A percentile compares a stretch with the other conserved stretches of the same genome.
phyloP scores from a whole-genome alignment of 2,113 vertebrate species.

The Proteles cristata region DNA sequence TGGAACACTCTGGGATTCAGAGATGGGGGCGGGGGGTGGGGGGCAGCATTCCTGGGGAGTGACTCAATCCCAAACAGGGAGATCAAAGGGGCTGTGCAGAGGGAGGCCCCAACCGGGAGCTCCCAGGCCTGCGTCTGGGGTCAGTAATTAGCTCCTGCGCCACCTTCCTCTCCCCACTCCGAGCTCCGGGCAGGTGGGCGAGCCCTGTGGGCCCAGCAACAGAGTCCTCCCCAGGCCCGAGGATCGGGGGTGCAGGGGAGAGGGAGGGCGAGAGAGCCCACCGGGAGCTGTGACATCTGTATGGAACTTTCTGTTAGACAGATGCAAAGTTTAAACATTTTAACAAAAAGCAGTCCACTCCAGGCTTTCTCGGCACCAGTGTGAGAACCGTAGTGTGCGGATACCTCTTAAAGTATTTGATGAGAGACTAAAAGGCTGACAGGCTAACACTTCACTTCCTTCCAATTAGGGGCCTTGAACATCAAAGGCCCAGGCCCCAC shows the following conservation, averaged over 20 bases:
- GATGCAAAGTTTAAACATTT: conserved; percentile 85
- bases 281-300: conserved; percentile 71
- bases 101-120: conserved; percentile 72
- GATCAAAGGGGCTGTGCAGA: conserved; percentile 72
- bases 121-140: conserved; percentile 63
- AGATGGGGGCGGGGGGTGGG: conserved; percentile 45
- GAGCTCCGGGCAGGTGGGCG: neutral
- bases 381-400: conserved; percentile 91
- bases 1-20: neutral
- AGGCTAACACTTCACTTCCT: conserved; percentile 98
- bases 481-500: conserved; percentile 94
- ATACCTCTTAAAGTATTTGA: conserved; percentile 95
- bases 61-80: conserved; percentile 77
- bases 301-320: conserved; percentile 81
- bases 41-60: conserved; percentile 74
- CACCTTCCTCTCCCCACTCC: conserved; percentile 59
- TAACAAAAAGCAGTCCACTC: conserved; percentile 92
- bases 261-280: conserved; percentile 52
- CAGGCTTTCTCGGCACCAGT: conserved; percentile 84
- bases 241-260: conserved; percentile 49
- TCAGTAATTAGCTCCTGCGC: conserved; percentile 72
- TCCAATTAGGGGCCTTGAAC: conserved; percentile 97
- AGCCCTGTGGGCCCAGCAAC: neutral
- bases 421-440: conserved; percentile 95
- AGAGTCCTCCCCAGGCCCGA: neutral